Base-by-base conservation (phyloP, 2,113 vertebrate species). In the Nannospalax galili region DNA sequence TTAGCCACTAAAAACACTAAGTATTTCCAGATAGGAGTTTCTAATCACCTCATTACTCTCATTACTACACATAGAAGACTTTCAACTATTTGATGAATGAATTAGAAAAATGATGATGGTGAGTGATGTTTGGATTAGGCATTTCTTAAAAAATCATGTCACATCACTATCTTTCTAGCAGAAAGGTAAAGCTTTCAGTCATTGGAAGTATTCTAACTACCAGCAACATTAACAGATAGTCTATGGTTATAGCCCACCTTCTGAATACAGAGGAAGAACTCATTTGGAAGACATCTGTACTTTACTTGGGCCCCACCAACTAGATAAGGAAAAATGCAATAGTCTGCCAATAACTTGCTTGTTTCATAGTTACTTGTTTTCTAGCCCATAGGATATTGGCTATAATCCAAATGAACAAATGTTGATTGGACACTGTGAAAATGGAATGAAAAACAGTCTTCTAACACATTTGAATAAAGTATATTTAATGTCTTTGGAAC, bases 381-480 rank as follows among this genome's bases (percentile, higher is more conserved):
- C 67, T 32, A 90, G 15, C 35, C 62, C 70, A 91, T 94, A 95
- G 58, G 89, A 67, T 84, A 73, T 45, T 77, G 96, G 88, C 56
- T 60, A 90, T 62, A 88, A 91, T 95, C 81, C 92, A 92, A 85
- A 73, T 74, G n/a, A 93, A 95, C 32, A 88, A 94, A 78, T 95
- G 77, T 92, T 97, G 52, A 88, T 97, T 69, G 77, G 79, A 81
- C 81, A 22, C 56, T 92, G 81, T 90, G 93, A 85, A 62, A 95
- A 11, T 35, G 37, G 74, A 94, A 93, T 95, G 96, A 96, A 97
- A 82, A 96, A 40, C 88, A 81, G 93, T 79, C 35, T 89, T 97
- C 35, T 90, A 84, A 97, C 93, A 87, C 84, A 92, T 94, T 97
- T 91, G 95, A 91, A 88, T 96, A 92, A 93, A 94, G 89, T 64